phyloP scores from a whole-genome alignment of 2,797 vertebrate species.

The Lutjanus argentimaculatus region DNA sequence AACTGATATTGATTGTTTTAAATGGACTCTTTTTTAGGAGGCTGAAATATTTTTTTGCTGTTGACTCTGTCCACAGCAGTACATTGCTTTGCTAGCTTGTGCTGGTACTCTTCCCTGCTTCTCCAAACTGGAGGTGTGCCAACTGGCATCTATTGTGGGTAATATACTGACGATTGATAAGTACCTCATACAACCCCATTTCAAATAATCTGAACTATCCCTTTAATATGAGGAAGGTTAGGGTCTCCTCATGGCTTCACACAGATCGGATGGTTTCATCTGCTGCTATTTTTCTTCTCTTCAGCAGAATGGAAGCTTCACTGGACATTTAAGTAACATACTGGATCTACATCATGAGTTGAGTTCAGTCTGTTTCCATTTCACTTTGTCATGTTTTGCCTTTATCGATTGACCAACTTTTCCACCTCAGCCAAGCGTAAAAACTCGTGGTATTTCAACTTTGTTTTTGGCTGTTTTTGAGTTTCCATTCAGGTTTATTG shows the following conservation, averaged over 20 bases:
- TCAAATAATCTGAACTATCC: no score
- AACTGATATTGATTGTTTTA: no score
- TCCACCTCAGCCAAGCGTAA: not conserved
- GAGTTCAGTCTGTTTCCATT: not conserved
- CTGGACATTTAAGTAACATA: not conserved
- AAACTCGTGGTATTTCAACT: not conserved
- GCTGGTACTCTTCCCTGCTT: no score
- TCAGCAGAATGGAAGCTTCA: not conserved
- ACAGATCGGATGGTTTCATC: constrained; percentile 2
- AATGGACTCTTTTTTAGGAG: no score
- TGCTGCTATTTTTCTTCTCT: not conserved
- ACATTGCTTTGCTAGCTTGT: no score
- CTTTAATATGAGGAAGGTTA: no score
- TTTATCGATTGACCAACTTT: not conserved
- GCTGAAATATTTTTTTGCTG: no score
- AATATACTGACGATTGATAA: no score
- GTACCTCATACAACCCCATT: no score
- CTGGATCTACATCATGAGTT: not conserved
- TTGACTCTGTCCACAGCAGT: no score
- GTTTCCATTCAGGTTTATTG: not conserved
- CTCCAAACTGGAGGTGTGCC: no score
- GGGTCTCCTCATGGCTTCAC: not conserved
- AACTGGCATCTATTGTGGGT: no score
- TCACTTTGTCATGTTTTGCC: not conserved
- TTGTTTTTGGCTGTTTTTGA: not conserved